Base-by-base conservation (phyloP, 2,888 invertebrate genomes). In the Cataglyphis livida region DNA sequence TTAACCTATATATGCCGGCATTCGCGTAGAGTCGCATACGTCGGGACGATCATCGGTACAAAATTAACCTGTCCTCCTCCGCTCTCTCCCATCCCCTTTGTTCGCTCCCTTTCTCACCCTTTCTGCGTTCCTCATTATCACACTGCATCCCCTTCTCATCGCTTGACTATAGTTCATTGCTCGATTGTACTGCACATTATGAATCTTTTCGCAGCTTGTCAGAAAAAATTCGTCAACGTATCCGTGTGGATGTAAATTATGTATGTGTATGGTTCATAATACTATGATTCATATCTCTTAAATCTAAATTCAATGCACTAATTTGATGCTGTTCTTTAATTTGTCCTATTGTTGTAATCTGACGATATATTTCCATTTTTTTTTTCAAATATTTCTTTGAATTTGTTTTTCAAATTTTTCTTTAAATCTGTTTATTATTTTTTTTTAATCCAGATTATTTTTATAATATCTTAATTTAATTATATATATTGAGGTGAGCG, bases 1-100 rank as follows among this genome's bases (percentile, higher is more conserved):
- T 90, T 90, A 90, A 90, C 90, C 90, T 89, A 90, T 87, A 90
- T 90, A 88, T 83, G 78, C 66, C 65, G 86, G 76, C 85, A 86
- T 86, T 87, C 88, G 90, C 81, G 87, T 83, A 62, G 68, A 84
- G 78, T 51, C 84, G 74, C 85, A 81, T 78, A 79, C 82, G 70
- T 38, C 71, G 71, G 44, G 87, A 71, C 84, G 83, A 81, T 81
- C 75, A 86, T 75, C 87, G 90, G 84, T 90, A 87, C 89, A 82
- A 88, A 90, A 89, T 90, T 90, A 86, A 90, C 85, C 86, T 59
- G 51, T 83, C 84, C 32, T 48, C 10, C 38, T 44, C 18, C 21
- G 41, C 70, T 15, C 10, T 35, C 35, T n/a, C 28, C 18, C 21
- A 38, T 15, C 44, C 57, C 35, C 78, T 41, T 66, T 54, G 35